Evolutionary conservation across 2,888 invertebrate genomes (phyloP), one percentile per base, ranked within the genome.

Genomic region (Drosophila anceps): DNA sequence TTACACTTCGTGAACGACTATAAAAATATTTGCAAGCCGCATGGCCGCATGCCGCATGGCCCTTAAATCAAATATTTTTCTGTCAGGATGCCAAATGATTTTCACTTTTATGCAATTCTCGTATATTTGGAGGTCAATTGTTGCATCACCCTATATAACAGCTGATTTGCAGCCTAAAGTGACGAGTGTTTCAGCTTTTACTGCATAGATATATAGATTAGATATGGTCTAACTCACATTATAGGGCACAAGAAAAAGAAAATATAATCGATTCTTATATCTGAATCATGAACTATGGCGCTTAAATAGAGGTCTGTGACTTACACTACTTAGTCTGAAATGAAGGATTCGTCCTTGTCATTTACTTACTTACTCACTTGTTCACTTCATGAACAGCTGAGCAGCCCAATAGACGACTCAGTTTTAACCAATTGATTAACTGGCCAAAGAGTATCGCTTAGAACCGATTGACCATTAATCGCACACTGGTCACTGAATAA

Each of bases 31-130:
- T 6, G 1, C 4, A 24, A 24, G 12, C 13, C 13, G 35, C 13
- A 13, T 35, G 12, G 13, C 35, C 13, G 13, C 13, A 35, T 44
- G 15, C 27, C 4, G n/a, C 29, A 29, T 48, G 29, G 10, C 9
- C 27, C 8, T 8, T 18, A 18, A 2, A 12, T 31, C 12, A 2
- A 50, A 12, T 6, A n/a, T 18, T 31, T 18, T 12, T 12, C 31
- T 50, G 50, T 50, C 31, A 31, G 3, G 12, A 6, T 50, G 50
- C 50, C 50, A 31, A 29, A 18, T 31, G 50, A n/a, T 12, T 50
- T 31, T 20, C 43, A 20, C 6, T n/a, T 31, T n/a, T 13, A 43
- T 41, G 18, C 41, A 41, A 41, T 41, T 41, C 18, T 18, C 41
- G 4, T 31, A n/a, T 48, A n/a, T 1, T 13, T 50, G 13, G 18